Percentiles rank a stretch among this genome's conserved stretches.
Conservation (phyloP, 1,140 invertebrate species). For the Dendroctonus valens region DNA sequence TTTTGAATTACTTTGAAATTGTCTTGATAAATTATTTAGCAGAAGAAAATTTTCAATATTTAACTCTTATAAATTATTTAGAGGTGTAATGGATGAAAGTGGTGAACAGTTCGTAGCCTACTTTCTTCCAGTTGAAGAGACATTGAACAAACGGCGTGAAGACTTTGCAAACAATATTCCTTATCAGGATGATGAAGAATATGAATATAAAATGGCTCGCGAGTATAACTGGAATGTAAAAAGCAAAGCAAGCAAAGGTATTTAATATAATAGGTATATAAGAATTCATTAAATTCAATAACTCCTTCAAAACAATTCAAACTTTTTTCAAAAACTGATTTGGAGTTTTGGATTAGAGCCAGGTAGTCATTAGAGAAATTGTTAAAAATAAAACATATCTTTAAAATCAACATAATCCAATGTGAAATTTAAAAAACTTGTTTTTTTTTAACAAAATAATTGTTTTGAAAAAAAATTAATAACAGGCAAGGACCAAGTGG, state of each 20-base stretch:
- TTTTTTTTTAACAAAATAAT: no score
- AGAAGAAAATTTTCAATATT: conserved; percentile 5
- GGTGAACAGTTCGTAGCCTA: conserved; percentile 99
- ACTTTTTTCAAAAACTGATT: no score
- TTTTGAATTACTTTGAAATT: neutral
- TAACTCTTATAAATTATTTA: conserved; percentile 49
- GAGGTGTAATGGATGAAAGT: conserved; percentile 96
- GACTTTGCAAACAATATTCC: conserved; percentile 77
- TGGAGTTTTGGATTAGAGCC: no score
- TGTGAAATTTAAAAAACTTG: no score
- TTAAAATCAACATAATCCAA: no score
- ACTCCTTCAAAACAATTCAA: no score
- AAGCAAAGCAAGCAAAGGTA: conserved; percentile 89
- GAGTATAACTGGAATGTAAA: conserved; percentile 99
- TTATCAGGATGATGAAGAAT: conserved; percentile 89
- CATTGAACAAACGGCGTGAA: conserved; percentile 79
- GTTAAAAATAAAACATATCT: no score
- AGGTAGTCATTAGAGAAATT: no score
- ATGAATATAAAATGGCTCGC: conserved; percentile 92
- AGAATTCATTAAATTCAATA: neutral
- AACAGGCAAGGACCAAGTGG: no score
- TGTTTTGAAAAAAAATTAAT: no score
- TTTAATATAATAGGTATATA: no score
- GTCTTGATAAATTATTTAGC: neutral
- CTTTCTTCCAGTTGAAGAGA: conserved; percentile 93